Conservation (phyloP, 2,797 vertebrate species). For the Typhlichthys eigenmanni region DNA sequence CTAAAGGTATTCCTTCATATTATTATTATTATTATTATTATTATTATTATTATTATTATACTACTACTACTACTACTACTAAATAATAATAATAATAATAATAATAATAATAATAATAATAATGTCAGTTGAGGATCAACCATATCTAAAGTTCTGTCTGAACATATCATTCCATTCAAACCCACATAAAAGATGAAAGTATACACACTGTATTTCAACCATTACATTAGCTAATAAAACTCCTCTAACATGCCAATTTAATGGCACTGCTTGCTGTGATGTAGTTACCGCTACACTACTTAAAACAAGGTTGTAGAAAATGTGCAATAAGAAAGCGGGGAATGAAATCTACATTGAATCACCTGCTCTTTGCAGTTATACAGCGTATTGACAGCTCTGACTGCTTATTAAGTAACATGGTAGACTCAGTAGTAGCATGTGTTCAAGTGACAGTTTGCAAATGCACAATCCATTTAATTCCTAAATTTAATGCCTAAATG, state of each 20-base stretch:
- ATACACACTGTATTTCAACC: too few species aligned
- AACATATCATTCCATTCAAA: conserved; percentile 47
- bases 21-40: too few species aligned
- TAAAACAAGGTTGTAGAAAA: conserved; percentile 14
- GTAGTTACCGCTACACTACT: conserved; percentile 29
- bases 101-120: too few species aligned
- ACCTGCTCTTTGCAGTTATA: not conserved
- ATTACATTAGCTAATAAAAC: conserved; percentile 2
- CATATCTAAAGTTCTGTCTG: conserved; percentile 31
- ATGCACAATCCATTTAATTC: not conserved
- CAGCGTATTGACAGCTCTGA: conserved; percentile 10
- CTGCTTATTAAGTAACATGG: not conserved
- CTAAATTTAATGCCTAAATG: not conserved
- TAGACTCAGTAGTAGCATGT: not conserved
- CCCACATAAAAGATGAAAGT: too few species aligned
- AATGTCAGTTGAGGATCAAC: conserved; percentile 26
- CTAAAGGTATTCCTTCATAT: conserved; percentile 44
- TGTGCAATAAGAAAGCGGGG: conserved; percentile 19
- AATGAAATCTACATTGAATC: conserved; percentile 31
- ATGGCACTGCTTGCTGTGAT: conserved; percentile 23
- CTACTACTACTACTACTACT: too few species aligned
- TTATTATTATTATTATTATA: too few species aligned
- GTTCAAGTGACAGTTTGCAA: conserved; percentile 7
- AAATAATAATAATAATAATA: too few species aligned
- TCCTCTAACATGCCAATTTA: conserved; percentile 7